Evolutionary conservation across 1,140 invertebrate genomes (phyloP).

Genomic region (Drosophila pallidifrons): DNA sequence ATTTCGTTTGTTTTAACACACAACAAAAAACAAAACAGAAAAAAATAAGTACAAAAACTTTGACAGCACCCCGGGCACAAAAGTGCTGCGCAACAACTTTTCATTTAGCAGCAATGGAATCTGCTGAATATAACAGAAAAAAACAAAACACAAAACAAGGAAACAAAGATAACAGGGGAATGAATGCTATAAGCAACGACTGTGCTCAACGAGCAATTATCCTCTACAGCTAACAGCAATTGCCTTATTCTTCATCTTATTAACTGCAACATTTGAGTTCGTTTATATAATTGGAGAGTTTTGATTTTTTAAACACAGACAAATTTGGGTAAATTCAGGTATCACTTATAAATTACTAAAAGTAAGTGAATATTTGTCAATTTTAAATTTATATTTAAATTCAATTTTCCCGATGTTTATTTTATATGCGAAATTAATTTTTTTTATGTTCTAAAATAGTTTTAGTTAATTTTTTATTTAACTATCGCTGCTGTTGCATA

Average conservation of each 20-base stretch:
- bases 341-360: too few relatives aligned
- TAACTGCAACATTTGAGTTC: not conserved
- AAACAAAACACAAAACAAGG: not conserved
- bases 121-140: slow-evolving; percentile 2
- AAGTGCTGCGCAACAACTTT: slow-evolving; percentile 49
- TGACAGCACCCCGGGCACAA: slow-evolving; percentile 38
- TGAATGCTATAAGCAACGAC: not conserved
- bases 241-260: not conserved
- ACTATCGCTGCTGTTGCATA: too few relatives aligned
- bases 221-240: not conserved
- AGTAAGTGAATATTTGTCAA: too few relatives aligned
- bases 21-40: slow-evolving; percentile 10
- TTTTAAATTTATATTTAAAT: too few relatives aligned
- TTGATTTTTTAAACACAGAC: too few relatives aligned
- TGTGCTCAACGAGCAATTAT: not conserved
- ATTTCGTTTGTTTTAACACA: slow-evolving; percentile 19
- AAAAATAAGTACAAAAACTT: slow-evolving; percentile 28
- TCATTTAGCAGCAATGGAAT: slow-evolving; percentile 44
- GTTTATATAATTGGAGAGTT: too few relatives aligned
- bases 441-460: too few relatives aligned
- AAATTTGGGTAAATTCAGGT: too few relatives aligned
- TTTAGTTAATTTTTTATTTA: too few relatives aligned
- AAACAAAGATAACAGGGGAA: slow-evolving; percentile 3
- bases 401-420: too few relatives aligned
- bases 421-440: too few relatives aligned